Evolutionary conservation across 2,888 invertebrate genomes (phyloP).

Genomic region (Ectemnius cavifrons): DNA sequence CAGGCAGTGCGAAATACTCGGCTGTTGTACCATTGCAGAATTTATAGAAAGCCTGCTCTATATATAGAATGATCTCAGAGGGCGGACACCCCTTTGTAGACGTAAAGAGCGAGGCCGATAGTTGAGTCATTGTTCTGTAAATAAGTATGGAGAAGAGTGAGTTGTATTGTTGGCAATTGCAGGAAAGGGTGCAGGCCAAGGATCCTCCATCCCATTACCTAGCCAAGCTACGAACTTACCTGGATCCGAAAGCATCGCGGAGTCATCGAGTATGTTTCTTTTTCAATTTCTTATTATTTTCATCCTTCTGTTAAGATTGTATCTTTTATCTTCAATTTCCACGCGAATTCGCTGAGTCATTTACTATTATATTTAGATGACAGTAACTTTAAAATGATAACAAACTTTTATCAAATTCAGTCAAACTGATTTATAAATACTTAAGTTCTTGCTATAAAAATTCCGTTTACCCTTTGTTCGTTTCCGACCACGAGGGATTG

Average conservation of each 20-base stretch:
- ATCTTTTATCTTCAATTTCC: slow-evolving; percentile 20
- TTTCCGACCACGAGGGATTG: slow-evolving; percentile 25
- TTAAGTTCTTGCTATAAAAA: slow-evolving; percentile 14
- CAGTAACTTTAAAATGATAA: neutral
- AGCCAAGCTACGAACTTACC: slow-evolving; percentile 95
- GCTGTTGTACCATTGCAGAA: slow-evolving; percentile 16
- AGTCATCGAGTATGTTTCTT: slow-evolving; percentile 91
- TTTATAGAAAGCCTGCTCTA: neutral
- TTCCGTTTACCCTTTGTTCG: slow-evolving; percentile 39
- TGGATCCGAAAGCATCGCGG: slow-evolving; percentile 97
- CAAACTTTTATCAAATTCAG: neutral
- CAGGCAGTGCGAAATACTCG: slow-evolving; percentile 24
- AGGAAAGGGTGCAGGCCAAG: slow-evolving; percentile 99
- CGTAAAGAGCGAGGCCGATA: too few species aligned
- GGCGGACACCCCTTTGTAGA: too few species aligned
- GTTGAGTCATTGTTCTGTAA: too few species aligned
- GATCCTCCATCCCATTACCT: slow-evolving; percentile 98
- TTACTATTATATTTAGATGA: neutral
- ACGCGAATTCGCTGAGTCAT: slow-evolving; percentile 19
- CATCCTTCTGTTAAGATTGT: slow-evolving; percentile 24
- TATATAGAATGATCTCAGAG: too few species aligned
- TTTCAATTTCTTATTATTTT: slow-evolving; percentile 28
- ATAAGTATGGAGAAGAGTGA: too few species aligned
- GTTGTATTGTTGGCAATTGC: slow-evolving; percentile 69
- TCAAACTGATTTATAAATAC: neutral